phyloP scores from a whole-genome alignment of 2,888 invertebrate species.

The Nipponacmea schrenckii region DNA sequence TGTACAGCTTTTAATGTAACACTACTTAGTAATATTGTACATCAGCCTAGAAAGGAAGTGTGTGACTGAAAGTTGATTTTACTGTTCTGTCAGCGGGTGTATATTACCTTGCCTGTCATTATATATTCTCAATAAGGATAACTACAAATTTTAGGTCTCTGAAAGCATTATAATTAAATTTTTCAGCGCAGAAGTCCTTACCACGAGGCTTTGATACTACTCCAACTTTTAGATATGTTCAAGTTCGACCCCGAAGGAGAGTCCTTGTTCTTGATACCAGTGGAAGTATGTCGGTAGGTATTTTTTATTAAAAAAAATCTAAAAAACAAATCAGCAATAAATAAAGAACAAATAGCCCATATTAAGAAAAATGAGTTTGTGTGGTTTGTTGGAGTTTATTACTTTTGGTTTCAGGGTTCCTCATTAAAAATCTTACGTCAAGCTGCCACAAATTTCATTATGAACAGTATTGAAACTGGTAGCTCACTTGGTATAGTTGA shows the following conservation, averaged over 20 bases:
- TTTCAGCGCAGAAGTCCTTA: slow-evolving; percentile 13
- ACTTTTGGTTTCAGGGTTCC: slow-evolving; percentile 30
- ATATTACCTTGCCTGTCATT: too few species aligned
- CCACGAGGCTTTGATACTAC: slow-evolving; percentile 30
- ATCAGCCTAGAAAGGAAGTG: too few species aligned
- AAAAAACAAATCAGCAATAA: too few species aligned
- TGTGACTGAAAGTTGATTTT: too few species aligned
- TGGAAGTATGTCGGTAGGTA: slow-evolving; percentile 39
- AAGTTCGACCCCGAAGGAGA: slow-evolving; percentile 33
- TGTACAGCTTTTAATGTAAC: too few species aligned
- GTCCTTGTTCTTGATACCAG: slow-evolving; percentile 41
- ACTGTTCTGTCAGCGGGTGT: too few species aligned
- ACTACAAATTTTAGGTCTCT: too few species aligned
- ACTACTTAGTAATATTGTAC: too few species aligned
- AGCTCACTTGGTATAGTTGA: slow-evolving; percentile 35
- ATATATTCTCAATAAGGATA: too few species aligned
- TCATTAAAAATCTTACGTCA: slow-evolving; percentile 30
- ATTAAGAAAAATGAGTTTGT: too few species aligned
- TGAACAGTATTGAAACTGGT: slow-evolving; percentile 31
- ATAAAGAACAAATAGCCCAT: too few species aligned
- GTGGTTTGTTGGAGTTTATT: too few species aligned
- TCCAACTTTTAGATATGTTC: slow-evolving; percentile 35
- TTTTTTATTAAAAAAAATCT: neutral
- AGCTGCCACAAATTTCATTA: slow-evolving; percentile 36
- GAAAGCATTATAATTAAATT: neutral